phyloP scores from a whole-genome alignment of 2,113 vertebrate species.

The Limanda limanda region DNA sequence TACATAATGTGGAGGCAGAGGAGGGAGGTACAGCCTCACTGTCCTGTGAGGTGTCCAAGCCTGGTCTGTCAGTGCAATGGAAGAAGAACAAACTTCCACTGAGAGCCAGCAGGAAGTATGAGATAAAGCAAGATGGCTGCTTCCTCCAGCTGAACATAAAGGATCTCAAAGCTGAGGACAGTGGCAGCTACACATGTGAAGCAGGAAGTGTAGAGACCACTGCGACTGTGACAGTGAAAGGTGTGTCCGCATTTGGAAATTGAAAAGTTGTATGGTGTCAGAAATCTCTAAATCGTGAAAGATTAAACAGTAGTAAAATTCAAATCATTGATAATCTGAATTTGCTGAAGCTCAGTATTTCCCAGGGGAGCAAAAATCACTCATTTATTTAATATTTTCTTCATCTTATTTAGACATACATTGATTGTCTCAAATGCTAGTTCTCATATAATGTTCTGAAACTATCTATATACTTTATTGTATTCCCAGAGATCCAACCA shows the following conservation, averaged over 20 bases:
- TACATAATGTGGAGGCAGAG: constrained; percentile 32
- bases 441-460: not conserved
- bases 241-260: constrained; percentile 60
- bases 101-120: constrained; percentile 50
- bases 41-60: constrained; percentile 68
- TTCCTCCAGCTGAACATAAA: constrained; percentile 45
- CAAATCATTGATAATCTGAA: not conserved
- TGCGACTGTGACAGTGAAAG: constrained; percentile 81
- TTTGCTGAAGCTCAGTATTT: too few species aligned
- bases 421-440: not conserved
- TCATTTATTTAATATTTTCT: not conserved
- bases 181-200: constrained; percentile 59
- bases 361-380: not conserved
- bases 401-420: not conserved
- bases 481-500: constrained; percentile 46
- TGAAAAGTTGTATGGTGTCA: not conserved
- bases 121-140: constrained; percentile 74
- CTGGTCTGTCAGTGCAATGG: constrained; percentile 59
- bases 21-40: constrained; percentile 37
- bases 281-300: too few species aligned
- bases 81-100: constrained; percentile 73
- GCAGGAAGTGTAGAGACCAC: constrained; percentile 42
- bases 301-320: not conserved
- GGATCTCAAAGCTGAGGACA: constrained; percentile 65
- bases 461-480: not conserved